phyloP scores from a whole-genome alignment of 2,797 vertebrate genomes.

The Ibycter americanus region DNA sequence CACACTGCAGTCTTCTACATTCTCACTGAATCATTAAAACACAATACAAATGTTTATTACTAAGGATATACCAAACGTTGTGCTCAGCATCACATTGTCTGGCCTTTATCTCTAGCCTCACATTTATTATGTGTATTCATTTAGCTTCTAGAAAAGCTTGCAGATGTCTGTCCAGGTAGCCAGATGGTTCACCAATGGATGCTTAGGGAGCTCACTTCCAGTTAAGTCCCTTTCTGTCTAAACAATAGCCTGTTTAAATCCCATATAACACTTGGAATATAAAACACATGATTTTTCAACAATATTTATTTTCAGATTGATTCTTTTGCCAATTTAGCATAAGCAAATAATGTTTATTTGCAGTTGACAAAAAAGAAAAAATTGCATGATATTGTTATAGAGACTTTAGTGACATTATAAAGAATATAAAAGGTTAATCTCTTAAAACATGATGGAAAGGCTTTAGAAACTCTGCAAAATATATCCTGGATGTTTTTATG shows the following conservation, averaged over 20 bases:
- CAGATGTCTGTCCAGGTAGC: background rate
- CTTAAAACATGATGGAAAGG: background rate
- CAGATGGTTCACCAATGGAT: constrained; percentile 17
- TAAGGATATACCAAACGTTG: background rate
- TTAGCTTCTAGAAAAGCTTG: constrained; percentile 14
- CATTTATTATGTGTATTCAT: background rate
- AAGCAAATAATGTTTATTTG: background rate
- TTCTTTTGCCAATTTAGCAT: background rate
- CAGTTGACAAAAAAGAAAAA: background rate
- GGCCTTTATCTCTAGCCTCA: background rate
- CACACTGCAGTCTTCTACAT: background rate
- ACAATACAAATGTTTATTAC: background rate
- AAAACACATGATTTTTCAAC: background rate
- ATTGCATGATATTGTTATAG: background rate
- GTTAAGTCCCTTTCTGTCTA: background rate
- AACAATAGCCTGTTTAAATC: constrained; percentile 6
- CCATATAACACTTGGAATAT: background rate
- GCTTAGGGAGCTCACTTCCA: background rate
- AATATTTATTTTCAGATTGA: background rate
- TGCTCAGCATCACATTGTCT: background rate
- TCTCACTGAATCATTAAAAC: background rate
- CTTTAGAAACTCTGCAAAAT: background rate
- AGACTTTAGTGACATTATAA: background rate
- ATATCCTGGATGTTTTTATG: background rate
- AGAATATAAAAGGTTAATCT: background rate